A percentile compares a stretch with the other conserved stretches of the same genome.
Evolutionary conservation across 1,140 invertebrate species (phyloP).

Genomic region (Cydia fagiglandana): DNA sequence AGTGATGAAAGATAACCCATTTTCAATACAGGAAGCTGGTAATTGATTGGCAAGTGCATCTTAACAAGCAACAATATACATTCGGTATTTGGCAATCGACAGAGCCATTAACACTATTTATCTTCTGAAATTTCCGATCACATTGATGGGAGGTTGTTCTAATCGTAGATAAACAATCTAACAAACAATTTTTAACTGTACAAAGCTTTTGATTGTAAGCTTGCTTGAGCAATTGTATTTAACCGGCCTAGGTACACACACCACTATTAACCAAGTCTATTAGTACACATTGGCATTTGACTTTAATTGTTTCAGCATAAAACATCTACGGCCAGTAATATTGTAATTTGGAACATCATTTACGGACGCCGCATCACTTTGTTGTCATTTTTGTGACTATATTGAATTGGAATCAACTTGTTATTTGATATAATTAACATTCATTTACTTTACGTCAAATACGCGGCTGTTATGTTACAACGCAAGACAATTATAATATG

Average conservation of each 20-base stretch:
- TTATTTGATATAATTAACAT: constrained; percentile 18
- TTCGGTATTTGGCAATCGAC: constrained; percentile 39
- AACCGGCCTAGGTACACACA: constrained; percentile 2
- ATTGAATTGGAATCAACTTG: constrained; percentile 18
- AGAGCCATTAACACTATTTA: constrained; percentile 28
- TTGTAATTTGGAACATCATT: constrained; percentile 31
- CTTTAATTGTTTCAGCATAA: constrained; percentile 67
- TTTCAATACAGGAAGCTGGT: constrained; percentile 29
- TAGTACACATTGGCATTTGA: constrained; percentile 30
- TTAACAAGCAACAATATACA: constrained; percentile 35
- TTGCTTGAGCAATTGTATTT: constrained; percentile 10
- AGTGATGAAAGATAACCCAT: constrained; percentile 22
- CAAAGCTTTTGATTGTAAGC: constrained; percentile 15
- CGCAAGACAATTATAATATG: constrained; percentile 34
- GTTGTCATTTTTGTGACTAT: constrained; percentile 9
- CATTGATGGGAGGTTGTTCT: neutral
- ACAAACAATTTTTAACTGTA: constrained; percentile 12
- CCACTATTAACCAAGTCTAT: neutral
- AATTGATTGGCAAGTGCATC: constrained; percentile 44
- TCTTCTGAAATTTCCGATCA: neutral
- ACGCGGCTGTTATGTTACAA: constrained; percentile 9
- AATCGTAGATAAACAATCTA: constrained; percentile 24
- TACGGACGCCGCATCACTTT: constrained; percentile 12
- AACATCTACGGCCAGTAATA: constrained; percentile 49
- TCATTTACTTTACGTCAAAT: neutral